These are phyloP conservation scores for Sesamia inferens DNA, from an alignment of 2,888 invertebrate species.

Conservation along the genomic window DNA sequence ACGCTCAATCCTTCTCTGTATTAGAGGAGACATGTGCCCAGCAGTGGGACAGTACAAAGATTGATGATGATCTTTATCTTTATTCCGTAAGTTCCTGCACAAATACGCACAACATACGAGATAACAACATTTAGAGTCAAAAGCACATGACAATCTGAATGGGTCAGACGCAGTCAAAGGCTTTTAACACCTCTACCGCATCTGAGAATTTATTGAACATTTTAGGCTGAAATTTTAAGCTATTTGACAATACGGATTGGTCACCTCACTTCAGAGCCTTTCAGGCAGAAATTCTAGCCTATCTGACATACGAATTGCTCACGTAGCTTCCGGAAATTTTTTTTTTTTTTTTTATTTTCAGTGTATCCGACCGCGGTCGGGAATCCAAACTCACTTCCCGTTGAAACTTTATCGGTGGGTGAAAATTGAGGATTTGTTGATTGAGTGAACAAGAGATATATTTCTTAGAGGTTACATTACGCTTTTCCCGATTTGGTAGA, in stretches of 20 bases:
- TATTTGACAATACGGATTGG: conserved; percentile 29
- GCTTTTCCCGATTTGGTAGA: background rate
- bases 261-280: conserved; percentile 6
- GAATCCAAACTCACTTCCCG: conserved; percentile 23
- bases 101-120: background rate
- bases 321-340: conserved; percentile 22
- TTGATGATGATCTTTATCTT: no score
- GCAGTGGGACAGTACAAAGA: no score
- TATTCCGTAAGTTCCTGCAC: no score
- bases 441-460: background rate
- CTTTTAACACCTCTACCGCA: conserved; percentile 1
- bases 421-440: conserved; percentile 15
- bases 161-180: conserved; percentile 6
- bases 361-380: conserved; percentile 24
- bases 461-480: background rate
- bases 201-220: conserved; percentile 12
- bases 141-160: conserved; percentile 9
- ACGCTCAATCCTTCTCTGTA: no score
- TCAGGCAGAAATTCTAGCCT: conserved; percentile 26
- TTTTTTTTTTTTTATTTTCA: no score
- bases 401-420: background rate
- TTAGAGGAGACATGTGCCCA: no score
- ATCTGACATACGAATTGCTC: conserved; percentile 32
- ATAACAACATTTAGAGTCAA: background rate
- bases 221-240: conserved; percentile 27